A percentile compares a stretch with the other conserved stretches of the same genome.
phyloP scores from a whole-genome alignment of 2,888 invertebrate species.

The Neuroscelio doddi region DNA sequence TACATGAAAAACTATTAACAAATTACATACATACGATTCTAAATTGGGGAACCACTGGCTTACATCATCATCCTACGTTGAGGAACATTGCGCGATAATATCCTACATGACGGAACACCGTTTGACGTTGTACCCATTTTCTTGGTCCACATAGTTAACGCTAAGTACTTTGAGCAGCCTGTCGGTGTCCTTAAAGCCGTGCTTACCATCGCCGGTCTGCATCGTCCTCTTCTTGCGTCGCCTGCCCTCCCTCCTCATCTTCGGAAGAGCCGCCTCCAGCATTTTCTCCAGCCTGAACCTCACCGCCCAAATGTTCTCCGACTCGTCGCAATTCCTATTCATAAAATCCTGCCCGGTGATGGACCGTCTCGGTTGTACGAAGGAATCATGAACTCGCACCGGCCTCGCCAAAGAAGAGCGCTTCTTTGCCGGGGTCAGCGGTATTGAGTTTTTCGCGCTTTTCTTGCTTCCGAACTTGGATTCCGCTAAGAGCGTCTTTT shows the following conservation, averaged over 20 bases:
- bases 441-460: background rate
- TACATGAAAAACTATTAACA: no score
- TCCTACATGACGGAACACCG: conserved; percentile 69
- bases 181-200: conserved; percentile 67
- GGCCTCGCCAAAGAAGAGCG: conserved; percentile 66
- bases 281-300: conserved; percentile 61
- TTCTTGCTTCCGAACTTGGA: conserved; percentile 22
- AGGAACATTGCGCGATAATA: background rate
- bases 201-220: conserved; percentile 56
- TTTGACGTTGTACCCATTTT: conserved; percentile 67
- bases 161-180: conserved; percentile 68
- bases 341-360: conserved; percentile 19
- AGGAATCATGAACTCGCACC: conserved; percentile 66
- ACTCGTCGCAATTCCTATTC: conserved; percentile 15
- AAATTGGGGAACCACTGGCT: no score
- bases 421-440: conserved; percentile 59
- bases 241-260: conserved; percentile 56
- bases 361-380: conserved; percentile 52
- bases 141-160: conserved; percentile 71
- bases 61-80: no score
- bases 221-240: conserved; percentile 57
- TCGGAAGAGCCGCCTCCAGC: conserved; percentile 63
- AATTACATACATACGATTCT: no score
- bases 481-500: conserved; percentile 14
- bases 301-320: conserved; percentile 33